Evolutionary conservation across 2,888 invertebrate genomes (phyloP).

Genomic region (Drosophila setosimentum): DNA sequence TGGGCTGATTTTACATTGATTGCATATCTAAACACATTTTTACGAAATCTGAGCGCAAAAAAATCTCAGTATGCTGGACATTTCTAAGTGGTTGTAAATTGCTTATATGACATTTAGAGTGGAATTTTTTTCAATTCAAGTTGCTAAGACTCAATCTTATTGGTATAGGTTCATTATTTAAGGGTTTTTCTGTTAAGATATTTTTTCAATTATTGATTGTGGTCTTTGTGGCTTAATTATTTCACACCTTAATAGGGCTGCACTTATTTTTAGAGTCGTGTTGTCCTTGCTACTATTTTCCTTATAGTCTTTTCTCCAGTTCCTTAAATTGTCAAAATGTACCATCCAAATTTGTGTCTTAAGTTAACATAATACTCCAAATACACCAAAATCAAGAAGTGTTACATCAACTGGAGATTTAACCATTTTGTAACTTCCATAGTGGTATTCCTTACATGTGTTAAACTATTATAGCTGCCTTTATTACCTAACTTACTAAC

Average conservation of each 20-base stretch:
- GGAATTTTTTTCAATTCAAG: not conserved
- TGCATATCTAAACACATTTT: not conserved
- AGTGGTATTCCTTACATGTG: not conserved
- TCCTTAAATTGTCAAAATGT: not conserved
- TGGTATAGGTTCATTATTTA: not conserved
- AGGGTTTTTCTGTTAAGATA: not conserved
- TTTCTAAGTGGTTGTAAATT: constrained; percentile 1
- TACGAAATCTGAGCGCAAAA: not conserved
- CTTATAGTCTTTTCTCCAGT: not conserved
- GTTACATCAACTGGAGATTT: not conserved
- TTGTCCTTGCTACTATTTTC: not conserved
- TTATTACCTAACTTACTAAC: not conserved
- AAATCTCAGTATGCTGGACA: not conserved
- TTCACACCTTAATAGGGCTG: too few species aligned
- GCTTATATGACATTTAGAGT: constrained; percentile 10
- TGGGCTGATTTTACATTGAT: not conserved
- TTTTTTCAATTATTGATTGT: not conserved
- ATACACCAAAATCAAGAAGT: not conserved
- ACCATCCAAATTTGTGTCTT: not conserved
- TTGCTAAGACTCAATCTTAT: not conserved
- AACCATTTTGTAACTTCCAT: not conserved
- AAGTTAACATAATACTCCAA: not conserved
- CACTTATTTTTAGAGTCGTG: too few species aligned
- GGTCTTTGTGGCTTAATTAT: not conserved
- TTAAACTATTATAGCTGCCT: not conserved